Base-by-base conservation (phyloP, 2,797 vertebrate species). In the Pseudopleuronectes americanus region DNA sequence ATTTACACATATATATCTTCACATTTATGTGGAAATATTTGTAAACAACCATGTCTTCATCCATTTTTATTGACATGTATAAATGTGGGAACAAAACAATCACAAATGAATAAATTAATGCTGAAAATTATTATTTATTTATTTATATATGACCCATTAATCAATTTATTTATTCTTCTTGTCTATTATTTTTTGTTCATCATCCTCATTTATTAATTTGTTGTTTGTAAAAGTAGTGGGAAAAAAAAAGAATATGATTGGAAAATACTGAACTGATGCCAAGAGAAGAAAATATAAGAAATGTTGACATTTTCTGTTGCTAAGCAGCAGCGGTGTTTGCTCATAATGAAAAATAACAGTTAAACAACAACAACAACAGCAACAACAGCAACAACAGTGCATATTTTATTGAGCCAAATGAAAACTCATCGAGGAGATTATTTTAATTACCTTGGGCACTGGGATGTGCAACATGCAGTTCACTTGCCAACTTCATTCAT, bases 371-470 rank as follows among this genome's bases (percentile, higher is more conserved):
- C 26, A 26, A 6, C 4, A 52, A 12, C 14, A 24, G 13, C 24
- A 10, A 33, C n/a, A 56, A 31, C 8, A 13, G 3, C 4, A 52
- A 12, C 14, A 54, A 48, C 45, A 8, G 45, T 28, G 26, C 17
- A 10, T 19, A 19, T 56, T n/a, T 33, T 12, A 75, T 43, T 51
- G 53, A 68, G 43, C 43, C 16, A 45, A 73, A 62, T 43, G 14
- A 70, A 55, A 72, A 76, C 23, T 57, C 36, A 22, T 64, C 6
- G 57, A 41, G 6, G 22, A 57, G 28, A 79, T 84, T 52, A 62
- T 67, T 77, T 57, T 67, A 76, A 79, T 84, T 67, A 76, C 55
- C 63, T 81, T 76, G 66, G 51, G 48, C 58, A 52, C 24, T 53
- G 31, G 51, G 45, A 72, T 67, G 67, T 78, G 68, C 57, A 54